Percentiles rank a stretch among this genome's conserved stretches.
Evolutionary conservation across 2,888 invertebrate species (phyloP).

Genomic region (Lypha dubia): DNA sequence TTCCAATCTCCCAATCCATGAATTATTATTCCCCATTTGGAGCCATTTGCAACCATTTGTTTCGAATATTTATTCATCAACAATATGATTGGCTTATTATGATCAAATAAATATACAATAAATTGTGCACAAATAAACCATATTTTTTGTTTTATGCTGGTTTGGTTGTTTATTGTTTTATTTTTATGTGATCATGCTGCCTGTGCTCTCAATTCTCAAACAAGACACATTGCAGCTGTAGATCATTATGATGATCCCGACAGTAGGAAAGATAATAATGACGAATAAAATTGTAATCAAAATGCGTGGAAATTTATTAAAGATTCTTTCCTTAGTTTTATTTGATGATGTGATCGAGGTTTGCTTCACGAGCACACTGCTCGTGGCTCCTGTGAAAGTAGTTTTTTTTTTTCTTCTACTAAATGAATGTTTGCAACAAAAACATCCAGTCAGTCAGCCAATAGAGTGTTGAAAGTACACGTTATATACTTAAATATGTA

Average conservation of each 20-base stretch:
- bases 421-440: not conserved
- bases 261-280: slow-evolving; percentile 13
- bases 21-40: slow-evolving; percentile 40
- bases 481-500: slow-evolving; percentile 34
- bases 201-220: slow-evolving; percentile 41
- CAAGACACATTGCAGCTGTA: slow-evolving; percentile 63
- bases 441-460: slow-evolving; percentile 43
- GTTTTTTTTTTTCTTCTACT: not conserved
- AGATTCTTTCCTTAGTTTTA: slow-evolving; percentile 6
- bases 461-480: slow-evolving; percentile 51
- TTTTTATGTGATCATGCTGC: slow-evolving; percentile 23
- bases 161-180: too few relatives aligned
- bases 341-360: slow-evolving; percentile 30
- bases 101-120: slow-evolving; percentile 53
- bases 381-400: not conserved
- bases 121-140: slow-evolving; percentile 65
- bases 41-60: slow-evolving; percentile 67
- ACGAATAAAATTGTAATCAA: slow-evolving; percentile 26
- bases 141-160: slow-evolving; percentile 4
- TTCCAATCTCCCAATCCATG: not conserved
- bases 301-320: slow-evolving; percentile 18
- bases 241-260: slow-evolving; percentile 36
- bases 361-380: not conserved
- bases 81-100: slow-evolving; percentile 52
- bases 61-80: slow-evolving; percentile 58